Percentiles rank a stretch among this genome's conserved stretches.
Evolutionary conservation across 2,888 invertebrate genomes (phyloP).

Genomic region (Idaea aversata): DNA sequence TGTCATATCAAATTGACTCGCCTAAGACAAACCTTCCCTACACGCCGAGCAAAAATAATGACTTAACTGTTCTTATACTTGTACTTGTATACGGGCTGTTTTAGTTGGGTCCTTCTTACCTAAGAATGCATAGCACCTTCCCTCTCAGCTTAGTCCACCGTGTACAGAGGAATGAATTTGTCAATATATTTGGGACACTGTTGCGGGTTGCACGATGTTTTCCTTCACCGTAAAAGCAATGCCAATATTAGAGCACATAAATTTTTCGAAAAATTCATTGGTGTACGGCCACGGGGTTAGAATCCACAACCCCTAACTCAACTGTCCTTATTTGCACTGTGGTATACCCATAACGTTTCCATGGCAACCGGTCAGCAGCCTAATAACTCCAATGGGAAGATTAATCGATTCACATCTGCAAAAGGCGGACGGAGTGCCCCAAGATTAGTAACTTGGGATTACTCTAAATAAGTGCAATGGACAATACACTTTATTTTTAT

Average conservation of each 20-base stretch:
- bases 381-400: constrained; percentile 65
- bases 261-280: too few relatives aligned
- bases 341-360: constrained; percentile 35
- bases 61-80: too few relatives aligned
- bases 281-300: too few relatives aligned
- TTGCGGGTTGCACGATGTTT: too few relatives aligned
- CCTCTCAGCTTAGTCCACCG: constrained; percentile 10
- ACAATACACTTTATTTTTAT: constrained; percentile 28
- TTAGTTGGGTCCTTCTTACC: not conserved
- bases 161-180: too few relatives aligned
- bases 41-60: too few relatives aligned
- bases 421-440: constrained; percentile 59
- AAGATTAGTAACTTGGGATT: constrained; percentile 73
- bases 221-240: too few relatives aligned
- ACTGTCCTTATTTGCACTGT: constrained; percentile 8
- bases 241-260: too few relatives aligned
- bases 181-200: too few relatives aligned
- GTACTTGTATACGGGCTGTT: too few relatives aligned
- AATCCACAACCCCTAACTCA: constrained; percentile 25
- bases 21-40: too few relatives aligned
- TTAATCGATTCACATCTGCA: constrained; percentile 72
- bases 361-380: constrained; percentile 57
- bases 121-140: not conserved
- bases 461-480: constrained; percentile 28
- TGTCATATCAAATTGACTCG: too few relatives aligned